These are phyloP conservation scores for Gasterosteus aculeatus DNA, from an alignment of 2,113 vertebrate species.

Conservation along the genomic window DNA sequence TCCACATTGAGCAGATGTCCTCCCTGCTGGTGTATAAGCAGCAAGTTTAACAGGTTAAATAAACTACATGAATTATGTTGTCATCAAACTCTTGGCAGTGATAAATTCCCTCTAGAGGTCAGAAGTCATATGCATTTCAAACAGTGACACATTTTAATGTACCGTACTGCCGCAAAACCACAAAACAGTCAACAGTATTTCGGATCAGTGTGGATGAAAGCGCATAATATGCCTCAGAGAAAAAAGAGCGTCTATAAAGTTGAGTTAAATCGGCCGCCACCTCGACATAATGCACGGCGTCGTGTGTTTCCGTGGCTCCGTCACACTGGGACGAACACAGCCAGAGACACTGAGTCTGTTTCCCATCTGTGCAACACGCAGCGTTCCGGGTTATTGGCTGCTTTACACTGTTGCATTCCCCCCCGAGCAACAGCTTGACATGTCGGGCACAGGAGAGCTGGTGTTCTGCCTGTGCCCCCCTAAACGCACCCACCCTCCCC, in stretches of 20 bases:
- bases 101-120: constrained; percentile 36
- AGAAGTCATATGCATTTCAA: constrained; percentile 34
- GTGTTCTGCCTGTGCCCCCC: constrained; percentile 31
- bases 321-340: background rate
- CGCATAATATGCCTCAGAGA: constrained; percentile 53
- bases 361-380: constrained; percentile 47
- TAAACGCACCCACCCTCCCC: no score
- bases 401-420: constrained; percentile 16
- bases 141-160: constrained; percentile 31
- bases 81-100: constrained; percentile 29
- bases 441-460: constrained; percentile 46
- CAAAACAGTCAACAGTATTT: constrained; percentile 54
- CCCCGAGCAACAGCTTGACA: constrained; percentile 39
- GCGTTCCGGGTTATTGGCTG: constrained; percentile 43
- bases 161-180: constrained; percentile 30
- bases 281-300: constrained; percentile 20
- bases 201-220: constrained; percentile 41
- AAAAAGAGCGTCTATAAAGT: constrained; percentile 36
- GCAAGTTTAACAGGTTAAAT: constrained; percentile 10
- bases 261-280: constrained; percentile 46
- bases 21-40: constrained; percentile 1
- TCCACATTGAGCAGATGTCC: background rate
- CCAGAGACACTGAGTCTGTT: constrained; percentile 26
- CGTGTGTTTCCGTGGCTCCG: no score
- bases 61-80: background rate